Percentiles rank a stretch among this genome's conserved stretches.
These are phyloP conservation scores for Sebastes baramenuke DNA, from an alignment of 2,797 vertebrate species.

Conservation along the genomic window DNA sequence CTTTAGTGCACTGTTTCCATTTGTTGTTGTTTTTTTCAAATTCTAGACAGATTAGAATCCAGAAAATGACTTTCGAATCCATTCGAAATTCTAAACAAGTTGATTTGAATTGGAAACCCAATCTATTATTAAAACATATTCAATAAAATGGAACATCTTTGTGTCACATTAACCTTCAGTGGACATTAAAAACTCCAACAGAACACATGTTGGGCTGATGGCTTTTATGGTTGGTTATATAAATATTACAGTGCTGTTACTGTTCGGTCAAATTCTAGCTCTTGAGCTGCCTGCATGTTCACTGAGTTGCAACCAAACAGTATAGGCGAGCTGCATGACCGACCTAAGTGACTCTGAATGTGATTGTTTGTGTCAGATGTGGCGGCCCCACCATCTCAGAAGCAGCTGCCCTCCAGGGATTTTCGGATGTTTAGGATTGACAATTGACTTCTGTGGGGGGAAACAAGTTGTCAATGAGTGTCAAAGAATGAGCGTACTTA, in stretches of 20 bases:
- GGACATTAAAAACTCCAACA: not conserved
- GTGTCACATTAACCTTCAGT: not conserved
- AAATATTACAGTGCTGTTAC: not conserved
- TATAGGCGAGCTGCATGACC: not conserved
- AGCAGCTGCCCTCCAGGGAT: not conserved
- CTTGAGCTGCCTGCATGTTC: not conserved
- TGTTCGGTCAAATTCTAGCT: not conserved
- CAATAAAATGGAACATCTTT: not conserved
- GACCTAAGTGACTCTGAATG: not conserved
- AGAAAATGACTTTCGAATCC: not conserved
- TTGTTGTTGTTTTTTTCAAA: not conserved
- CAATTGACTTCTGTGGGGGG: not conserved
- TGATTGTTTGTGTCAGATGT: constrained; percentile 13
- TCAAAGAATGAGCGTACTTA: not conserved
- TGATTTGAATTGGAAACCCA: not conserved
- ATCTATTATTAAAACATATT: not conserved
- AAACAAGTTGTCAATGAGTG: constrained; percentile 2
- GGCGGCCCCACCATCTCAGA: not conserved
- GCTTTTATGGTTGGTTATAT: not conserved
- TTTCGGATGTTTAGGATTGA: not conserved
- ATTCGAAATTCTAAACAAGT: not conserved
- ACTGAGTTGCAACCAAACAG: not conserved
- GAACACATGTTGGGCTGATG: not conserved
- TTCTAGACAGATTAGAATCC: not conserved
- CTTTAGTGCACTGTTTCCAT: not conserved